phyloP scores from a whole-genome alignment of 2,888 invertebrate species.

The Cephus rjabovi region DNA sequence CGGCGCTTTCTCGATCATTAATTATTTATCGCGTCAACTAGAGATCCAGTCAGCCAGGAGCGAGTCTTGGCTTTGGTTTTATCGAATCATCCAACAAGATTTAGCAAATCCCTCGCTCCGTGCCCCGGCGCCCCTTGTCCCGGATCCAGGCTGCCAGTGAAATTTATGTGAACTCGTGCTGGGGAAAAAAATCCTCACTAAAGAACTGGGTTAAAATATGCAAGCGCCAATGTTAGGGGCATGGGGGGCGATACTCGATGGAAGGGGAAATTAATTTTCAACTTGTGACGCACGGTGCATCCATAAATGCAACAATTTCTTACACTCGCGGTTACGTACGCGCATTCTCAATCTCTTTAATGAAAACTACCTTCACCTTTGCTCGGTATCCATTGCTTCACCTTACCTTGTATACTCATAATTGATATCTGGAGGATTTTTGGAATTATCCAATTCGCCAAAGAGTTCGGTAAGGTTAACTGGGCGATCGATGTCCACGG shows the following conservation, averaged over 20 bases:
- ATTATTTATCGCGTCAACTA: conserved; percentile 62
- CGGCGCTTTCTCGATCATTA: conserved; percentile 52
- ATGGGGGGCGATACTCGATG: background rate
- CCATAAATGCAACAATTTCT: conserved; percentile 60
- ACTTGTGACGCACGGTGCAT: conserved; percentile 53
- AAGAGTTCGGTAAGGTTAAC: background rate
- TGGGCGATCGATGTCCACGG: background rate
- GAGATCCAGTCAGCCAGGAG: conserved; percentile 37
- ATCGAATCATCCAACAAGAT: conserved; percentile 33
- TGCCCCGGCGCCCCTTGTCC: background rate
- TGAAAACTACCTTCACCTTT: background rate
- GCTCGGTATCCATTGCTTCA: background rate
- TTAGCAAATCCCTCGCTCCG: conserved; percentile 35
- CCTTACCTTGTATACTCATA: background rate
- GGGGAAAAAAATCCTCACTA: conserved; percentile 32
- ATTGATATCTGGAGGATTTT: background rate
- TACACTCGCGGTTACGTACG: conserved; percentile 12
- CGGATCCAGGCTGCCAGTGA: background rate
- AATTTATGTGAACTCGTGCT: conserved; percentile 31
- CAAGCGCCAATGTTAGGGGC: conserved; percentile 38
- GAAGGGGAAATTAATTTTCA: conserved; percentile 56
- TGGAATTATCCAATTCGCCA: background rate
- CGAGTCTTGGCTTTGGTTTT: conserved; percentile 18
- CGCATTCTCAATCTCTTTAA: background rate
- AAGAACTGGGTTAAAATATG: conserved; percentile 63